Evolutionary conservation across 2,113 vertebrate genomes (phyloP).

Genomic region (Grallaria varia): DNA sequence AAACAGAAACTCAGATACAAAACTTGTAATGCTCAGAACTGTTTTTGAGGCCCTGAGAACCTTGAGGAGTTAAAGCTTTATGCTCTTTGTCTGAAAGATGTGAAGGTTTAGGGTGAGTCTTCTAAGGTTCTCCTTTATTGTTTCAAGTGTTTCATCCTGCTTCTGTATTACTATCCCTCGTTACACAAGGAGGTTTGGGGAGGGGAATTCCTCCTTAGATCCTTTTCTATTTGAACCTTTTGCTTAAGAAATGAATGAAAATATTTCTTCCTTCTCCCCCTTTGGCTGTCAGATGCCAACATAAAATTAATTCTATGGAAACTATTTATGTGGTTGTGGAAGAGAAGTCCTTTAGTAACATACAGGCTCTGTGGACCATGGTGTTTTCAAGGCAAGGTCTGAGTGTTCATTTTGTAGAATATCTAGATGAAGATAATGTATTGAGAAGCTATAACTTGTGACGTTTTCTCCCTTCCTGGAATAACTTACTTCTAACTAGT

Average conservation of each 20-base stretch:
- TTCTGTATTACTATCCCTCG: not conserved
- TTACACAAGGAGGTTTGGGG: not conserved
- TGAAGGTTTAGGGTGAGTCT: not conserved
- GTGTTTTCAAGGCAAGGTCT: not conserved
- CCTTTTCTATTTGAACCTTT: not conserved
- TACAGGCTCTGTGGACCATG: not conserved
- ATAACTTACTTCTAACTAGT: not conserved
- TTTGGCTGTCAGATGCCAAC: not conserved
- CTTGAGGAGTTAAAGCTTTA: not conserved
- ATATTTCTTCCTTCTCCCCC: not conserved
- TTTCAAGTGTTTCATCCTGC: not conserved
- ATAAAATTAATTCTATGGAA: not conserved
- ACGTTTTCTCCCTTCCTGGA: not conserved
- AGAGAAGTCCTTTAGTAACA: not conserved
- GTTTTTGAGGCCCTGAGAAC: not conserved
- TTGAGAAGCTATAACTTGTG: not conserved
- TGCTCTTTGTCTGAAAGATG: not conserved
- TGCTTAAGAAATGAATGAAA: not conserved
- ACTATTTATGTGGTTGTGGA: not conserved
- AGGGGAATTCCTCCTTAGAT: not conserved
- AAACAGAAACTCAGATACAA: not conserved
- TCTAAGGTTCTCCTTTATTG: not conserved
- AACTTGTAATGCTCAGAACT: accelerated
- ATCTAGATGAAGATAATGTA: not conserved
- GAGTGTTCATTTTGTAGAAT: not conserved